phyloP scores from a whole-genome alignment of 2,113 vertebrate species.

The Sardina pilchardus region DNA sequence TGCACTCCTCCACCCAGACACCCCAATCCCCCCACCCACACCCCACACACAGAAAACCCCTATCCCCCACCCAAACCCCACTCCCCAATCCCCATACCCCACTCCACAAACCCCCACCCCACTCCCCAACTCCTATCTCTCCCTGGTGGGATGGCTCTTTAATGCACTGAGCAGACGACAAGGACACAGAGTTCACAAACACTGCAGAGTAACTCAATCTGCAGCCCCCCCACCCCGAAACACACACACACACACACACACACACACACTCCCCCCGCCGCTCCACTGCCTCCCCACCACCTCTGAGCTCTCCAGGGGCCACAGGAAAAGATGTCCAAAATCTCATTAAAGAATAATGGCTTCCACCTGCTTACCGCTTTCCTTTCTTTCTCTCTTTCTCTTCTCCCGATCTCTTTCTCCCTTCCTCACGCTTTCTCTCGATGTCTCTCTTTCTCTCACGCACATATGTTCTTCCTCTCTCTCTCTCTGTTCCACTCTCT shows the following conservation, averaged over 20 bases:
- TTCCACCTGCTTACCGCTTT: conserved; percentile 63
- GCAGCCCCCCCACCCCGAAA: conserved; percentile 35
- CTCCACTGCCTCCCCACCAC: conserved; percentile 34
- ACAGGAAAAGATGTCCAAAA: conserved; percentile 65
- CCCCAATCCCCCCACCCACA: neutral
- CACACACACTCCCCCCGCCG: conserved; percentile 27
- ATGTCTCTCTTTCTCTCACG: neutral
- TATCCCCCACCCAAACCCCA: neutral
- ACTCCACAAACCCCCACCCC: neutral
- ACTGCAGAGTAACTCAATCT: conserved; percentile 61
- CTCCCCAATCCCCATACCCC: neutral
- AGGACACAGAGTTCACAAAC: conserved; percentile 64
- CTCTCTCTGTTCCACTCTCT: neutral
- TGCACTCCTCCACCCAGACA: neutral
- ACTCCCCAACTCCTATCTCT: conserved; percentile 35
- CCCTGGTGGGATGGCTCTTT: conserved; percentile 59
- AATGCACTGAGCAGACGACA: conserved; percentile 70
- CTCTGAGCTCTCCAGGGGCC: conserved; percentile 56
- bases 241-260: neutral
- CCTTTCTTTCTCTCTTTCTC: conserved; percentile 19
- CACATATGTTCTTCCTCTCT: neutral
- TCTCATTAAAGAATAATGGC: conserved; percentile 70
- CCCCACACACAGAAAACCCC: neutral
- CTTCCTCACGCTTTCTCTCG: neutral
- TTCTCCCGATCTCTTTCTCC: neutral